These are phyloP conservation scores for Noctua fimbriata DNA, from an alignment of 2,888 invertebrate species.

Conservation along the genomic window DNA sequence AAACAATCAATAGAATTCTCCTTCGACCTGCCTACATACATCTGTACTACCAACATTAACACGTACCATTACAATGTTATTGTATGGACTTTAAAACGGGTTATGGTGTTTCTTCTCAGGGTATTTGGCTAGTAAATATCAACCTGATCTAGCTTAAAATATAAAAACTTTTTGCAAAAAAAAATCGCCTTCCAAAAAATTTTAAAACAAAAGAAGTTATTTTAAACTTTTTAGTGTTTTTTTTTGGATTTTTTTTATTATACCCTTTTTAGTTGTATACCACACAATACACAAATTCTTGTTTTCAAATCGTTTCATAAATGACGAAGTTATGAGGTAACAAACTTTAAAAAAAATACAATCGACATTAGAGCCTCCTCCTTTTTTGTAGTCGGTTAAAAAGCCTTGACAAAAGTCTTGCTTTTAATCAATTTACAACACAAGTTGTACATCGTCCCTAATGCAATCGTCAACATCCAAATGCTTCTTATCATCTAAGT, in stretches of 20 bases:
- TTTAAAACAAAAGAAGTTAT: too few relatives aligned
- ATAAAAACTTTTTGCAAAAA: not conserved
- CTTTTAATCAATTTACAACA: not conserved
- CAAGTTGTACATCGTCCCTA: not conserved
- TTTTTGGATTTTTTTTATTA: too few relatives aligned
- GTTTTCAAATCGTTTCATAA: too few relatives aligned
- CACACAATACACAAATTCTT: too few relatives aligned
- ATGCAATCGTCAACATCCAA: not conserved
- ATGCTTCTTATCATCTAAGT: conserved; percentile 9
- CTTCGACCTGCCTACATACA: not conserved
- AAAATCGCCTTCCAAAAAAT: too few relatives aligned
- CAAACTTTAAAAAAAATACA: too few relatives aligned
- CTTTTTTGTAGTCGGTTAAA: too few relatives aligned
- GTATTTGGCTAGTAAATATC: not conserved
- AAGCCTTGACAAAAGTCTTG: not conserved
- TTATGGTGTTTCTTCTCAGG: not conserved
- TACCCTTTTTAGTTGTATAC: too few relatives aligned
- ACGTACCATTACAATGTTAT: not conserved
- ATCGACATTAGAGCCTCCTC: too few relatives aligned
- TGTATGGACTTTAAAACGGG: not conserved
- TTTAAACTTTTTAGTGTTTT: too few relatives aligned
- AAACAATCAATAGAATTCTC: not conserved
- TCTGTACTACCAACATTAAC: not conserved
- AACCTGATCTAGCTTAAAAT: not conserved
- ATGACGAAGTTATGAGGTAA: too few relatives aligned